Evolutionary conservation across 2,888 invertebrate species (phyloP).

Genomic region (Melipona beecheii): DNA sequence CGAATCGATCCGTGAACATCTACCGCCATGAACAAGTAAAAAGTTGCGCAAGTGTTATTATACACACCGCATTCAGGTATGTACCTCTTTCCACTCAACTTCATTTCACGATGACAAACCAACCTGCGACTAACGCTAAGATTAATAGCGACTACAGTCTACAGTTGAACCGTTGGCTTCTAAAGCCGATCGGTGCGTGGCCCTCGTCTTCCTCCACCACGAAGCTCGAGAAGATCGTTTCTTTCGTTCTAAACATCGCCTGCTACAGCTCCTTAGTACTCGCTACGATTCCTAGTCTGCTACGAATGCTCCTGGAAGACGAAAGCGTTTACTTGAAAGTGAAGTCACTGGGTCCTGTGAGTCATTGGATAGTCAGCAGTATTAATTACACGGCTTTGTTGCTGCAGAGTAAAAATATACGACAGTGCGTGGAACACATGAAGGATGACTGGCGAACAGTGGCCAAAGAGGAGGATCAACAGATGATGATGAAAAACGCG

Average conservation of each 20-base stretch:
- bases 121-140: too few species aligned
- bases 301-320: constrained; percentile 64
- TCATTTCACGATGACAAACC: too few species aligned
- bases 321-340: constrained; percentile 19
- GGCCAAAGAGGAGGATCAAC: constrained; percentile 40
- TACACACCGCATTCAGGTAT: too few species aligned
- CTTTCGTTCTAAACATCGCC: neutral
- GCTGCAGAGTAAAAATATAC: constrained; percentile 55
- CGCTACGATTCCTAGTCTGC: constrained; percentile 57
- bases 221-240: neutral
- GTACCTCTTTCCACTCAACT: constrained; percentile 43
- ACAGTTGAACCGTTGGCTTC: constrained; percentile 60
- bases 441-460: constrained; percentile 63
- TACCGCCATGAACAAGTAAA: too few species aligned
- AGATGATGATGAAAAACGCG: constrained; percentile 67
- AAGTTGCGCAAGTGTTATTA: too few species aligned
- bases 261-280: constrained; percentile 55
- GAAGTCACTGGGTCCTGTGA: constrained; percentile 67
- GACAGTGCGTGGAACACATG: constrained; percentile 53
- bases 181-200: constrained; percentile 66
- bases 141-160: constrained; percentile 57
- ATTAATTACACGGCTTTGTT: constrained; percentile 68
- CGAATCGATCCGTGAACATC: neutral
- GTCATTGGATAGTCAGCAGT: constrained; percentile 67
- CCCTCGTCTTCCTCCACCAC: constrained; percentile 37